phyloP scores from a whole-genome alignment of 1,140 invertebrate species.

The Pseudobourletiella spinata region DNA sequence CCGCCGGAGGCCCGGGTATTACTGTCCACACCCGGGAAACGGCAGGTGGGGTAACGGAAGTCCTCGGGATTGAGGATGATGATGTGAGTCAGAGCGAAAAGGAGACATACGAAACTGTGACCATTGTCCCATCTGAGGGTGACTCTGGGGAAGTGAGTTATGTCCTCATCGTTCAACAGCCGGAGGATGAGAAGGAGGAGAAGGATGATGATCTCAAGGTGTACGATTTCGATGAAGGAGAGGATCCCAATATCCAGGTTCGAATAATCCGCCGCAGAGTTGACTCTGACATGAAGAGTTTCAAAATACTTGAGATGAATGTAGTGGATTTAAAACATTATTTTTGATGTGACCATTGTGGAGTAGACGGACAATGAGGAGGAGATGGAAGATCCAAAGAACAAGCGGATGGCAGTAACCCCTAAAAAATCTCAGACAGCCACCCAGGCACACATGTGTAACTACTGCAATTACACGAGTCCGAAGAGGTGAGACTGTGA shows the following conservation, averaged over 20 bases:
- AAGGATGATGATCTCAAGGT: constrained; percentile 47
- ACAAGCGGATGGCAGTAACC: constrained; percentile 55
- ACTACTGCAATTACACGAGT: constrained; percentile 82
- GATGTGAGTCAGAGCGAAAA: constrained; percentile 15
- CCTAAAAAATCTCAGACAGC: constrained; percentile 61
- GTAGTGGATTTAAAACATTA: too few relatives aligned
- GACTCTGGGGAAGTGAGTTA: constrained; percentile 75
- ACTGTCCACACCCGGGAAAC: constrained; percentile 19
- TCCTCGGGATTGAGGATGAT: constrained; percentile 26
- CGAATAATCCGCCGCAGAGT: too few relatives aligned
- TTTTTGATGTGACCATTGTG: constrained; percentile 16
- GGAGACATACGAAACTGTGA: constrained; percentile 70
- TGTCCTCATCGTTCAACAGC: constrained; percentile 75
- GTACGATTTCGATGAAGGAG: constrained; percentile 52
- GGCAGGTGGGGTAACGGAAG: constrained; percentile 19
- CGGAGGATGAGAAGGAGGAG: constrained; percentile 46
- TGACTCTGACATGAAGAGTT: too few relatives aligned
- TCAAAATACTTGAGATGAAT: too few relatives aligned
- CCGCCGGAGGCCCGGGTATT: constrained; percentile 14
- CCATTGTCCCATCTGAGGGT: constrained; percentile 71
- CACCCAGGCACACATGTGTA: constrained; percentile 68
- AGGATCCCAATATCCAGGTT: constrained; percentile 43
- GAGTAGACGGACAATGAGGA: constrained; percentile 44
- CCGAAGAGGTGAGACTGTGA: constrained; percentile 57
- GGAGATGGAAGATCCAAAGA: constrained; percentile 54